Percentiles rank a stretch among this genome's conserved stretches.
Conservation (phyloP, 2,797 vertebrate species). For the Acipenser transmontanus region DNA sequence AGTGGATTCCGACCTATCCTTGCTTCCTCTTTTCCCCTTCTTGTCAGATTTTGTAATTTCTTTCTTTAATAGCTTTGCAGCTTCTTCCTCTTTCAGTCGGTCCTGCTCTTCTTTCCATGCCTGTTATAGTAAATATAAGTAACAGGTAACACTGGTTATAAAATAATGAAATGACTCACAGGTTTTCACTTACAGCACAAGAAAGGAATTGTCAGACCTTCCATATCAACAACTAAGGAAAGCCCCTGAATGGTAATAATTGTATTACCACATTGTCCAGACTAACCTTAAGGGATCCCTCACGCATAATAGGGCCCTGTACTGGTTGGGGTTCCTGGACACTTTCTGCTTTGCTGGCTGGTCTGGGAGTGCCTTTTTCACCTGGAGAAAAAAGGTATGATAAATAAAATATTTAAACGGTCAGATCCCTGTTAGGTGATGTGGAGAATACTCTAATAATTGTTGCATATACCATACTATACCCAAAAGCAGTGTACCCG, state of each 20-base stretch:
- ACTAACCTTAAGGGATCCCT: constrained; percentile 83
- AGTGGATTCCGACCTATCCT: constrained; percentile 13
- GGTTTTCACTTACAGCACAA: not conserved
- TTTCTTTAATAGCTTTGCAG: constrained; percentile 56
- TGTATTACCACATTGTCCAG: no score
- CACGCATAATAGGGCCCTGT: constrained; percentile 55
- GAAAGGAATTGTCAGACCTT: no score
- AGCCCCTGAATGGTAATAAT: no score
- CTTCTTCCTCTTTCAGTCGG: constrained; percentile 61
- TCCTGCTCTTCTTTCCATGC: constrained; percentile 78
- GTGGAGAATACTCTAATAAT: no score
- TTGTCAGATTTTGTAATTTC: constrained; percentile 35
- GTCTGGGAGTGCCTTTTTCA: constrained; percentile 25
- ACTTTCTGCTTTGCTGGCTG: constrained; percentile 1
- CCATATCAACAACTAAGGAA: no score
- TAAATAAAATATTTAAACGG: no score
- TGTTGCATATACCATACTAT: no score
- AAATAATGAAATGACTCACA: not conserved
- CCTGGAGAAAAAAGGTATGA: constrained; percentile 10
- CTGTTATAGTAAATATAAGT: constrained; percentile 40
- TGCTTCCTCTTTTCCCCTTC: constrained; percentile 38
- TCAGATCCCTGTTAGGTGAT: no score
- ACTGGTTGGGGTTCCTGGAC: constrained; percentile 21
- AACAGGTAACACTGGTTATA: not conserved
- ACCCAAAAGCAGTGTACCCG: no score